Base-by-base conservation (phyloP, 2,797 vertebrate species). In the Acanthornis magna region DNA sequence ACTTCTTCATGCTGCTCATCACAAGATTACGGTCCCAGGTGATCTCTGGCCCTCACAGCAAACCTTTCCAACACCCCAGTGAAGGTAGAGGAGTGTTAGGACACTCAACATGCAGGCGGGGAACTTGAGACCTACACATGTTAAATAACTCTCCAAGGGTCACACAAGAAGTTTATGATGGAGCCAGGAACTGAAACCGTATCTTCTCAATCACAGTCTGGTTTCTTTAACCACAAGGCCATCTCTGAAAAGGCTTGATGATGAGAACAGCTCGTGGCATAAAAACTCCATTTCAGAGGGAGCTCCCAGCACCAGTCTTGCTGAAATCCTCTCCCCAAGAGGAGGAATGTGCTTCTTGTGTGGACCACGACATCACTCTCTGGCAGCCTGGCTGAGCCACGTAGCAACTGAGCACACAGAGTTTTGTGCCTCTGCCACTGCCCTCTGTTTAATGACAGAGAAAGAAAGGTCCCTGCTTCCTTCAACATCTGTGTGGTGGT, bases 301-400 rank as follows among this genome's bases (percentile, higher is more conserved):
- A 72, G 36, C 7, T 70, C 15, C 13, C 32, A 73, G 51, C 10
- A 54, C 6, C 25, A 60, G 42, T 11, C 26, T 34, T 76, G 29
- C 82, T 60, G 48, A 53, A 73, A 86, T 57, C 22, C 6, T 32
- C 11, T 71, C 32, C 3, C 3, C 1, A 15, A 36, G 14, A 68
- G 10, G 21, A 88, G 40, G 71, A 88, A 92, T 1, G 5, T 7
- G 14, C 12, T 85, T 55, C 50, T 38, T 48, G 15, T 18, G 36
- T 3, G 1, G 22, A 42, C 10, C 25, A 55, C 0, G 0, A 15
- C 5, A 5, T 82, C 2, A 0, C 42, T 48, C 11, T 85, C 34
- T 6, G 30, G 53, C 48, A 95, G 60, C 22, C 50, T 74, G 55
- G 45, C 48, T 71, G 43, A 78, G 70, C 23, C 63, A 43, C 5